Evolutionary conservation across 2,797 vertebrate species (phyloP), one percentile per base, ranked within the genome.

Genomic region (Rallus crepitans): DNA sequence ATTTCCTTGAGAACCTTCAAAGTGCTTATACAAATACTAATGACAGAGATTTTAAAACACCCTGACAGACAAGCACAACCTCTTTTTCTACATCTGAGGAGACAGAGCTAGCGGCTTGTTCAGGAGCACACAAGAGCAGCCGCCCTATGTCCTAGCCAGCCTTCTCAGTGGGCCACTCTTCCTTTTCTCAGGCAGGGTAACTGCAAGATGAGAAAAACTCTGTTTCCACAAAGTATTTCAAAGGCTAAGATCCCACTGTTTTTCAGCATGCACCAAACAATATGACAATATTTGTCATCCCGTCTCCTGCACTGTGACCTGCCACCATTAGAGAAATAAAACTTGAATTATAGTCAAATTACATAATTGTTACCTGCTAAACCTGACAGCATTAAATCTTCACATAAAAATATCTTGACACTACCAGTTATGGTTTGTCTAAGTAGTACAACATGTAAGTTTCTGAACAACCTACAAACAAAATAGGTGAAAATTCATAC

Each of bases 21-120:
- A 93, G 61, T 79, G 77, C 72, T 77, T 75, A 90, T 48, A 75
- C 8, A 68, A 91, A 40, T 33, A 71, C 57, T 91, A 85, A 56
- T 12, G 27, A 94, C 90, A 96, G 92, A 91, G 65, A 91, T 78
- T 89, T 94, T 50, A 78, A 82, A 84, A 80, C 53, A 96, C 53
- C 48, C 48, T 61, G 63, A 78, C 1, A 75, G 66, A 89, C 24
- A 87, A 83, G 82, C 57, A 83, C 11, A 52, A 33, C 21, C 24
- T 64, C 21, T 17, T 90, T 76, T 66, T 37, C 55, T 80, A 13
- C 4, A 56, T 18, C 50, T 77, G 56, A 77, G 24, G 50, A 70
- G 64, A 82, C 6, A 42, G 65, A 77, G 39, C 10, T 39, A 81
- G n/a, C 11, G 33, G 60, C 52, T 72, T 94, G 39, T 45, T 55